Evolutionary conservation across 1,140 invertebrate species (phyloP).

Genomic region (Nasonia longicornis): DNA sequence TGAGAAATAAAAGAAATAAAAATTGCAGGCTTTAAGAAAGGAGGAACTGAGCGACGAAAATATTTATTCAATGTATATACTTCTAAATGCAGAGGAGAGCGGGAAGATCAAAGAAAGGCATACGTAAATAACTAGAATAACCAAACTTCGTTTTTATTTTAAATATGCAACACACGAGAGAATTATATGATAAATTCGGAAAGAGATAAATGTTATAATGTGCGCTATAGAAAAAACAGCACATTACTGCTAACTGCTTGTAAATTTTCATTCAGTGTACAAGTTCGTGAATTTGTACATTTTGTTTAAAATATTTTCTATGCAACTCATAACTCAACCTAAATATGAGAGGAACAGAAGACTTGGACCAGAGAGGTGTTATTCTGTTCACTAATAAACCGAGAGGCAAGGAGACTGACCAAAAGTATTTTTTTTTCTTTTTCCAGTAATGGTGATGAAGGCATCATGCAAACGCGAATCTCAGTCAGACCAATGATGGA

Average conservation of each 20-base stretch:
- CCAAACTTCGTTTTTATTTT: constrained; percentile 24
- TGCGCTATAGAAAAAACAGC: neutral
- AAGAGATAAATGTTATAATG: constrained; percentile 36
- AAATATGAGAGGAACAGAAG: constrained; percentile 69
- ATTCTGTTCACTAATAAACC: constrained; percentile 71
- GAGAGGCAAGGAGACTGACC: constrained; percentile 71
- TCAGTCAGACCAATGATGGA: constrained; percentile 24
- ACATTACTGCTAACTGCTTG: constrained; percentile 2
- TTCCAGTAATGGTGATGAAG: neutral
- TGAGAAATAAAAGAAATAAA: constrained; percentile 42
- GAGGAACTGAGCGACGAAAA: constrained; percentile 45
- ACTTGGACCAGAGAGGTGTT: constrained; percentile 70
- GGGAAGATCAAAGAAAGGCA: constrained; percentile 43
- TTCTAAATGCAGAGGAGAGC: constrained; percentile 45
- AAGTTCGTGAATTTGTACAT: neutral
- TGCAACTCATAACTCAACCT: constrained; percentile 67
- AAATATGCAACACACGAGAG: constrained; percentile 27
- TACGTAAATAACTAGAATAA: constrained; percentile 40
- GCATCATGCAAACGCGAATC: constrained; percentile 19
- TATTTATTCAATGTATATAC: constrained; percentile 21
- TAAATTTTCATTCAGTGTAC: constrained; percentile 17
- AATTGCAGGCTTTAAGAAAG: constrained; percentile 44
- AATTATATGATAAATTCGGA: constrained; percentile 34
- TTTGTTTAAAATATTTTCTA: constrained; percentile 40
- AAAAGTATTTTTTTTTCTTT: constrained; percentile 52